phyloP scores from a whole-genome alignment of 1,140 invertebrate genomes.

The Neuroterus valhalla region DNA sequence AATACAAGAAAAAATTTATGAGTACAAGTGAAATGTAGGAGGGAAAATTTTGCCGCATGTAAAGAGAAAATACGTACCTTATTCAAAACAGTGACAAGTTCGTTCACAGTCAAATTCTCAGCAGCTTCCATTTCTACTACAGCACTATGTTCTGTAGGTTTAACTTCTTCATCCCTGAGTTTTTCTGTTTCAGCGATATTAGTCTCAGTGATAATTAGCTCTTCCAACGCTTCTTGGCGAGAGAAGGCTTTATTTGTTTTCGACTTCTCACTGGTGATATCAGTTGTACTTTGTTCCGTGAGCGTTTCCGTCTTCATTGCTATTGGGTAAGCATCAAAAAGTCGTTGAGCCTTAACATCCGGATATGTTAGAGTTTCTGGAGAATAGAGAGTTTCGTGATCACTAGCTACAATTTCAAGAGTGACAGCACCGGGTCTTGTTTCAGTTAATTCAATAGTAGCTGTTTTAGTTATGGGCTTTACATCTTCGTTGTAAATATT shows the following conservation, averaged over 20 bases:
- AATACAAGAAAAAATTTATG: conserved; percentile 33
- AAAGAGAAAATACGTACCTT: conserved; percentile 46
- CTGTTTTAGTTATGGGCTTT: conserved; percentile 74
- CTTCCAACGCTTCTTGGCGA: conserved; percentile 74
- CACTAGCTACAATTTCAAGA: conserved; percentile 75
- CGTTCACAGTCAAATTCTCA: conserved; percentile 62
- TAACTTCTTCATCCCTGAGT: conserved; percentile 61
- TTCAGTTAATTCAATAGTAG: conserved; percentile 74
- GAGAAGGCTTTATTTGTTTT: conserved; percentile 73
- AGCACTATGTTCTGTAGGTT: conserved; percentile 64
- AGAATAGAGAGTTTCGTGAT: conserved; percentile 74
- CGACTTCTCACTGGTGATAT: conserved; percentile 66
- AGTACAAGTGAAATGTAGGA: neutral
- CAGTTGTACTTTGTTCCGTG: conserved; percentile 69
- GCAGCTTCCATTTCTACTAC: conserved; percentile 58
- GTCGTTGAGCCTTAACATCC: conserved; percentile 66
- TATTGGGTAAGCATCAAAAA: conserved; percentile 72
- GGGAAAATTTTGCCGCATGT: too few species aligned
- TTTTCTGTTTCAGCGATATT: conserved; percentile 75
- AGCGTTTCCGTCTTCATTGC: conserved; percentile 75
- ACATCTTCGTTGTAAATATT: conserved; percentile 68
- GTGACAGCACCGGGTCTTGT: conserved; percentile 70
- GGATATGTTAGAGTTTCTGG: conserved; percentile 62
- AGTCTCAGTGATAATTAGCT: conserved; percentile 77
- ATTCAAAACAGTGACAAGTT: conserved; percentile 59